These are phyloP conservation scores for Tinea semifulvella DNA, from an alignment of 2,888 invertebrate species.

Conservation along the genomic window DNA sequence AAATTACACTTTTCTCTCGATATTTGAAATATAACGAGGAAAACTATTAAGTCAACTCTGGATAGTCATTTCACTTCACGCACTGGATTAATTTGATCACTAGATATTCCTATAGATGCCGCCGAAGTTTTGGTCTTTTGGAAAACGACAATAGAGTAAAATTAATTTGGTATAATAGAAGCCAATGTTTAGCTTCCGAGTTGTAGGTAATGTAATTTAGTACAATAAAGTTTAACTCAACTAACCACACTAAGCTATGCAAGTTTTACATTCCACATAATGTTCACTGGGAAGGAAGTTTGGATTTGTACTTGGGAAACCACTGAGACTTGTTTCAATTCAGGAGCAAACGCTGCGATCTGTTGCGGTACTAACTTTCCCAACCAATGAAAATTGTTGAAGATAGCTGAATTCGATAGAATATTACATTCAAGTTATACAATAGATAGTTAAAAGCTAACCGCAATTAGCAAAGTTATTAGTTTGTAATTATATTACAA, in stretches of 20 bases:
- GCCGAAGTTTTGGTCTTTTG: background rate
- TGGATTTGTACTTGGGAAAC: constrained; percentile 27
- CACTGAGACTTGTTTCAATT: constrained; percentile 27
- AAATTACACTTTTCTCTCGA: constrained; percentile 14
- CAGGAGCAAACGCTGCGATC: constrained; percentile 26
- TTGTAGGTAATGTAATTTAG: background rate
- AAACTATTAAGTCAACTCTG: background rate
- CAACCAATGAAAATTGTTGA: background rate
- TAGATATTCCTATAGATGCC: too few species aligned
- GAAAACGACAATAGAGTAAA: background rate
- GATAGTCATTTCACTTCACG: constrained; percentile 5
- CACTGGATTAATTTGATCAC: too few species aligned
- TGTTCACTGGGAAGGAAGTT: constrained; percentile 16
- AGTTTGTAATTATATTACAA: background rate
- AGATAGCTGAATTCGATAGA: constrained; percentile 1
- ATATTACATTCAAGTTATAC: background rate
- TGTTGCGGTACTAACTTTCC: constrained; percentile 1
- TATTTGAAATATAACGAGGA: background rate
- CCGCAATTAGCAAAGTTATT: background rate
- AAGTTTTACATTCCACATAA: background rate
- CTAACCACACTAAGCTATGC: background rate
- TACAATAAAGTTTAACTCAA: constrained; percentile 7
- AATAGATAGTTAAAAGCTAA: background rate
- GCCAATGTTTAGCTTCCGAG: too few species aligned
- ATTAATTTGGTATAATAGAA: too few species aligned